Evolutionary conservation across 2,113 vertebrate genomes (phyloP).

Genomic region (Ammodytes dubius): DNA sequence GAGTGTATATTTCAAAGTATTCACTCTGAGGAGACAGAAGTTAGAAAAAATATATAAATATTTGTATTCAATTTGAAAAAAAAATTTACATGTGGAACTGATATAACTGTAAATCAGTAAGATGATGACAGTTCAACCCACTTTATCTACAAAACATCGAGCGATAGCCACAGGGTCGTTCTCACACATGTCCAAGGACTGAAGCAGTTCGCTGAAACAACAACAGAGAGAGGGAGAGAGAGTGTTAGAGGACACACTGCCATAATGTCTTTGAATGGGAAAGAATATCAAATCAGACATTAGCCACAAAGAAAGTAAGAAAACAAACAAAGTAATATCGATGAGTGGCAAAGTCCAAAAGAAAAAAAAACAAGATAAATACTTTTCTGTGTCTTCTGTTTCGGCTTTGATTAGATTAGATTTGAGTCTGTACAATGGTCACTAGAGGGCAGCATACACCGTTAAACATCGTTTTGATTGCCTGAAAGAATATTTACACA

Average conservation of each 20-base stretch:
- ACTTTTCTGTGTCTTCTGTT: background rate
- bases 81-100: background rate
- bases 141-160: slow-evolving; percentile 94
- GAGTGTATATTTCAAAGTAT: slow-evolving; percentile 97
- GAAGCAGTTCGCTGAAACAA: slow-evolving; percentile 89
- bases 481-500: background rate
- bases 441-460: slow-evolving; percentile 63
- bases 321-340: background rate
- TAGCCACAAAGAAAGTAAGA: background rate
- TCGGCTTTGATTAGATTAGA: background rate
- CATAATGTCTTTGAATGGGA: background rate
- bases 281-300: background rate
- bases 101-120: background rate
- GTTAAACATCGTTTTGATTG: background rate
- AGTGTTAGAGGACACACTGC: background rate
- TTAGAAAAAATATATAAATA: background rate
- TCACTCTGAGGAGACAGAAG: slow-evolving; percentile 87
- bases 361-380: background rate
- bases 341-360: background rate
- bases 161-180: slow-evolving; percentile 93
- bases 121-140: slow-evolving; percentile 64
- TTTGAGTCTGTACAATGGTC: background rate
- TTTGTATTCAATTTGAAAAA: no score
- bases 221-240: background rate
- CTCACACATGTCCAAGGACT: slow-evolving; percentile 93